Conservation (phyloP, 2,113 vertebrate species). For the Oreocharis arfaki region DNA sequence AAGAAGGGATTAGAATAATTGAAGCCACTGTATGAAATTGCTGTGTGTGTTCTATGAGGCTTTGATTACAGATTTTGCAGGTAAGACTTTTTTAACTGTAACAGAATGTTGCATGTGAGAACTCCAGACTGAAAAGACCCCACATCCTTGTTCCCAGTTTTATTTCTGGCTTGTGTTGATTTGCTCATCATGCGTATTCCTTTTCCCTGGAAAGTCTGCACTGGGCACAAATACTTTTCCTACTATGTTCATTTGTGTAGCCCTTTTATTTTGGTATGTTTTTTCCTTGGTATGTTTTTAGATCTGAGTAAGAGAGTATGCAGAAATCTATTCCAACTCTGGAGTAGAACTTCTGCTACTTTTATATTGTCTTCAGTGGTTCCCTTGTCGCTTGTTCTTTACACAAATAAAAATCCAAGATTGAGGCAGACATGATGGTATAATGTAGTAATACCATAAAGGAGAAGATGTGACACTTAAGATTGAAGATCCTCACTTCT, state of each 20-base stretch:
- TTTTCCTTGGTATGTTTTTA: constrained; percentile 65
- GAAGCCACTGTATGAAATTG: constrained; percentile 9
- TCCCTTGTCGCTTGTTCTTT: not conserved
- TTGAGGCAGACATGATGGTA: not conserved
- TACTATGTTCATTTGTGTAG: constrained; percentile 73
- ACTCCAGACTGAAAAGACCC: constrained; percentile 58
- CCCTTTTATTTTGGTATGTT: constrained; percentile 67
- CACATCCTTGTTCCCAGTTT: constrained; percentile 61
- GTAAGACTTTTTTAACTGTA: constrained; percentile 70
- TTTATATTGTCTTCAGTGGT: constrained; percentile 37
- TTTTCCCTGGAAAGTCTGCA: constrained; percentile 67
- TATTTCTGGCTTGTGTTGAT: constrained; percentile 74
- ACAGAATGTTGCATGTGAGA: constrained; percentile 79
- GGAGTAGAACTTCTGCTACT: constrained; percentile 38
- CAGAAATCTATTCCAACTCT: constrained; percentile 25
- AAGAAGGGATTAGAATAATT: not conserved
- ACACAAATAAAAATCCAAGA: not conserved
- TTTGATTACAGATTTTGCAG: constrained; percentile 71
- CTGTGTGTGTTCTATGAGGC: constrained; percentile 60
- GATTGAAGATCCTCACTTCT: not conserved
- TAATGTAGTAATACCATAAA: not conserved
- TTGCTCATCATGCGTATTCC: constrained; percentile 70
- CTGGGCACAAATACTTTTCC: constrained; percentile 69
- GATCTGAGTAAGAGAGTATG: constrained; percentile 22
- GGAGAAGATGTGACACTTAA: not conserved